Conservation (phyloP, 2,797 vertebrate genomes). For the Capromys pilorides region DNA sequence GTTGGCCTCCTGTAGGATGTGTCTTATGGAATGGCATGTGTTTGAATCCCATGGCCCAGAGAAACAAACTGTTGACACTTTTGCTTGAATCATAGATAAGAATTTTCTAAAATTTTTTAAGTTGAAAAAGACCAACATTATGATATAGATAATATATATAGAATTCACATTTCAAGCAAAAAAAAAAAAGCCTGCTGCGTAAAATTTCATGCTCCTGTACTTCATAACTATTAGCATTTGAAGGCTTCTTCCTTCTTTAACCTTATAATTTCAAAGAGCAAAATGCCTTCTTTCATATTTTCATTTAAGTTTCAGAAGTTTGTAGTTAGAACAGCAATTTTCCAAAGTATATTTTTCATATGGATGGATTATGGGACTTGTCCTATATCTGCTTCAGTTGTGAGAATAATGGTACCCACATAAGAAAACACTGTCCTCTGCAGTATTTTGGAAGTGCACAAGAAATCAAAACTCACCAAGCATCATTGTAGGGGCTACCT, state of each 20-base stretch:
- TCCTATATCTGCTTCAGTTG: background rate
- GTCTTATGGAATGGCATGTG: background rate
- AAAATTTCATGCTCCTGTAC: background rate
- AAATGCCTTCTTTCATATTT: slow-evolving; percentile 37
- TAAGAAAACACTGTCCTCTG: background rate
- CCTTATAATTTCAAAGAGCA: slow-evolving; percentile 8
- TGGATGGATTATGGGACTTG: background rate
- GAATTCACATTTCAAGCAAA: slow-evolving; percentile 33
- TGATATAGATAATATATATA: background rate
- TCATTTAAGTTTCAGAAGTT: slow-evolving; percentile 20
- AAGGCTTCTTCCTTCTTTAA: background rate
- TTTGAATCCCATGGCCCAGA: background rate
- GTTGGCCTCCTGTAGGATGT: background rate
- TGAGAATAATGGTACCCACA: background rate
- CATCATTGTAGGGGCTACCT: accelerated
- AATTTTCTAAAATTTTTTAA: background rate
- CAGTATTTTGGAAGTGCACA: background rate
- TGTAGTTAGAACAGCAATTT: background rate
- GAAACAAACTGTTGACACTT: background rate
- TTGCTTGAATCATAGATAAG: slow-evolving; percentile 17
- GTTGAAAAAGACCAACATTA: background rate
- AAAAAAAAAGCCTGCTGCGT: background rate
- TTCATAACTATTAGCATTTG: background rate
- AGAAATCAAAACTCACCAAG: background rate
- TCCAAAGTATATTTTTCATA: background rate